Evolutionary conservation across 1,140 invertebrate species (phyloP).

Genomic region (Atta cephalotes): DNA sequence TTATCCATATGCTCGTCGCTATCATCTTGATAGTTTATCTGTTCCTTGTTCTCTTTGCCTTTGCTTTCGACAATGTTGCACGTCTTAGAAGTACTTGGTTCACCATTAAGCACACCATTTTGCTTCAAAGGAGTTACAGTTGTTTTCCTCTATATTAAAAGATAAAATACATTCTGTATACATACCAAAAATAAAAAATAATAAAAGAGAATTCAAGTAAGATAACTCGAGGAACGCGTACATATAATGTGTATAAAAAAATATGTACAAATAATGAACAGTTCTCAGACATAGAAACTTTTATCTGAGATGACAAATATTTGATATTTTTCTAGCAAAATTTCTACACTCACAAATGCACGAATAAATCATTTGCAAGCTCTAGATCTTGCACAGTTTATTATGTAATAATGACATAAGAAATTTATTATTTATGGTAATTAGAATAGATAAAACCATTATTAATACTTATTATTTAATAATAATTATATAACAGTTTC

Average conservation of each 20-base stretch:
- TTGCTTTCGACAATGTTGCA: slow-evolving; percentile 77
- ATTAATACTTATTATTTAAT: not conserved
- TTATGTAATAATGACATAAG: not conserved
- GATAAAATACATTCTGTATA: slow-evolving; percentile 30
- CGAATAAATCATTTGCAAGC: slow-evolving; percentile 63
- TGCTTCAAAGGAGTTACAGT: slow-evolving; percentile 77
- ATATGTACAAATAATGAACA: slow-evolving; percentile 28
- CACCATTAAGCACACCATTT: slow-evolving; percentile 79
- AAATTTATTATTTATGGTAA: not conserved
- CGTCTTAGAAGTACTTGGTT: slow-evolving; percentile 79
- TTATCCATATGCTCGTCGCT: slow-evolving; percentile 82
- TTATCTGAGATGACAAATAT: slow-evolving; percentile 7
- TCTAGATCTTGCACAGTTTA: slow-evolving; percentile 81
- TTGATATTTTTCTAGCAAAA: slow-evolving; percentile 79
- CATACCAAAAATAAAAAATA: not conserved
- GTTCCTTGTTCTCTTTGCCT: slow-evolving; percentile 84
- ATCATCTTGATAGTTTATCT: slow-evolving; percentile 83
- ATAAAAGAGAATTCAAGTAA: not conserved
- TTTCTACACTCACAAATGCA: slow-evolving; percentile 78
- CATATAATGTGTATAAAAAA: not conserved
- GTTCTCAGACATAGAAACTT: not conserved
- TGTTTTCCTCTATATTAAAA: slow-evolving; percentile 78
- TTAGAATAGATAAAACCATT: not conserved
- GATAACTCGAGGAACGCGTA: not conserved
- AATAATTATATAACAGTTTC: no score